Conservation (phyloP, 2,888 invertebrate species). For the Pyrochroa serraticornis region DNA sequence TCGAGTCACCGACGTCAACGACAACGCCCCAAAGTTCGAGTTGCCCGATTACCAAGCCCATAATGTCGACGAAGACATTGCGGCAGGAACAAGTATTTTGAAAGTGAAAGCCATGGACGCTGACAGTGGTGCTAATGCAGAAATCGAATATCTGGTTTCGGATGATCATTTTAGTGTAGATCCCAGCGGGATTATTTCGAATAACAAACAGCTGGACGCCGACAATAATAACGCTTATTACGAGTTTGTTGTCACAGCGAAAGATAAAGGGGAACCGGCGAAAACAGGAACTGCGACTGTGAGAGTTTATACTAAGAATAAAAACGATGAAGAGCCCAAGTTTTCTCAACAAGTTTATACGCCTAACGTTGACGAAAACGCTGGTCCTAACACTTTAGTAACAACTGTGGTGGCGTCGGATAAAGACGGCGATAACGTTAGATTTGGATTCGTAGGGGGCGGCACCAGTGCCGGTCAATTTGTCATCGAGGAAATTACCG, state of each 20-base stretch:
- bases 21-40: constrained; percentile 96
- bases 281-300: constrained; percentile 94
- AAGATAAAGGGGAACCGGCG: constrained; percentile 92
- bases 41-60: constrained; percentile 96
- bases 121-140: constrained; percentile 93
- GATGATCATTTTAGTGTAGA: constrained; percentile 96
- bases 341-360: constrained; percentile 97
- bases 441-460: constrained; percentile 90
- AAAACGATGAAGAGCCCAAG: constrained; percentile 97
- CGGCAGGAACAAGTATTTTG: constrained; percentile 88
- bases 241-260: constrained; percentile 92
- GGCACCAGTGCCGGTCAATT: constrained; percentile 91
- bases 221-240: constrained; percentile 97
- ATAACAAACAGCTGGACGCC: constrained; percentile 91
- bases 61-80: constrained; percentile 94
- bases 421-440: constrained; percentile 95
- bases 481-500: constrained; percentile 94
- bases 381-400: constrained; percentile 92
- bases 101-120: constrained; percentile 95
- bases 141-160: constrained; percentile 89
- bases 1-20: constrained; percentile 94
- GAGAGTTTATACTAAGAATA: constrained; percentile 95
- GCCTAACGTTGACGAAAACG: constrained; percentile 95
- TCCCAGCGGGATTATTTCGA: constrained; percentile 89
- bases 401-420: constrained; percentile 97